Base-by-base conservation (phyloP, 2,113 vertebrate species). In the Engystomops pustulosus region DNA sequence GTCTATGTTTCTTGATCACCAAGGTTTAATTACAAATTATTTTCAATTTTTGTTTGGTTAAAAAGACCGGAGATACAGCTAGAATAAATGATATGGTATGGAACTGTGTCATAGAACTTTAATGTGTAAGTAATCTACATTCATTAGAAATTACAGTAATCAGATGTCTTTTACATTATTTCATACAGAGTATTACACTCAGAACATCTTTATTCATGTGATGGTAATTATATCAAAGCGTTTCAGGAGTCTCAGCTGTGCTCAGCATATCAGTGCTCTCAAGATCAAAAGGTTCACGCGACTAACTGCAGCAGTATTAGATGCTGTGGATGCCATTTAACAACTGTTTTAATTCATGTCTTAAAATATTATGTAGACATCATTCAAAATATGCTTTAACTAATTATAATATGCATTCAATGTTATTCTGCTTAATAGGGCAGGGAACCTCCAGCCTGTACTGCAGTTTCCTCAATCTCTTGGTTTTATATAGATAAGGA, bases 171-270 rank as follows among this genome's bases (percentile, higher is more conserved):
- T 27, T 67, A 36, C 62, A 67, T 36, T 20, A 67, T 36, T 67
- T 67, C 36, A 67, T 18, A 67, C 32, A 10, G 62, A 67, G 32
- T 36, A 20, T 36, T 67, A 67, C 62, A 67, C 62, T 36, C 18
- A 17, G 32, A 67, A 67, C 62, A 67, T 67, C 62, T 67, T 67
- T 67, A 67, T 67, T 67, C 62, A 67, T 67, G 62, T 67, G 62
- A 67, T 67, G 27, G 62, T 67, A 67, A 67, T 71, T 71, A 44
- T 44, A 41, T 71, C 68, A 71, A 44, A 41, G 38, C 11, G 25
- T 71, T 71, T 14, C 38, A 71, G 68, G 3, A 71, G 34, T 75
- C 41, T 51, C 71, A 75, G 71, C 71, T 49, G 71, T 51, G 25
- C 44, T 49, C 41, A 20, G 44, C 44, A 75, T 75, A 6, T 30